Evolutionary conservation across 1,140 invertebrate species (phyloP), one percentile per base, ranked within the genome.

Genomic region (Zaprionus davidi): DNA sequence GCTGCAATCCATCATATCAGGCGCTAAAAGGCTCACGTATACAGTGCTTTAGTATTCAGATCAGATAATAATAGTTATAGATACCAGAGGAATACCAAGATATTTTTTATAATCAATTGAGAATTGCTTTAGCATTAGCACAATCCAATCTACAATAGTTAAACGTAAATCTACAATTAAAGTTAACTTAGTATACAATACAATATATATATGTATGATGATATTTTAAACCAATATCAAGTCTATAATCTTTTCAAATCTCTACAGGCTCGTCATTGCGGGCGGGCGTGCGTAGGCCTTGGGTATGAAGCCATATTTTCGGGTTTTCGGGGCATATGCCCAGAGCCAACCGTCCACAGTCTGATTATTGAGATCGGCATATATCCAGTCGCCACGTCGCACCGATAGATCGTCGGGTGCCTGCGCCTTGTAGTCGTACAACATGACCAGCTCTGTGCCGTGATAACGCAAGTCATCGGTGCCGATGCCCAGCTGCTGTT

Each of bases 361-460:
- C 93, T 99, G 98, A 94, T 98, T 97, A 72, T 95, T 96, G 38
- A 98, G 94, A 93, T 99, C 97, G 0, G 97, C 98, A 93, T 98
- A 99, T 67, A 99, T 97, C 97, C 97, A 98, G 81, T 99, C 97
- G 1, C 98, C 98, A 57, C 97, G 93, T 72, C 96, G 94, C 34
- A 99, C 97, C 28, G 96, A 97, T 31, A 99, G 93, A 93, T 98
- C 98, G 92, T 98, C 97, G 2, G 97, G 96, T 38, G 97, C 97
- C 94, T 98, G 97, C 46, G 97, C 97, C 94, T 98, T 98, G 93
- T 98, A 99, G 94, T 98, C 97, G 82, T 98, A 98, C 4, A 98
- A 94, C 95, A 98, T 98, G 55, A 99, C 97, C 82, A 98, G 94
- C 93, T 99, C 98, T 3, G 97, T 97, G 53, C 97, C 97, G 83